Conservation (phyloP, 2,888 invertebrate species). For the Ypsolopha sequella region DNA sequence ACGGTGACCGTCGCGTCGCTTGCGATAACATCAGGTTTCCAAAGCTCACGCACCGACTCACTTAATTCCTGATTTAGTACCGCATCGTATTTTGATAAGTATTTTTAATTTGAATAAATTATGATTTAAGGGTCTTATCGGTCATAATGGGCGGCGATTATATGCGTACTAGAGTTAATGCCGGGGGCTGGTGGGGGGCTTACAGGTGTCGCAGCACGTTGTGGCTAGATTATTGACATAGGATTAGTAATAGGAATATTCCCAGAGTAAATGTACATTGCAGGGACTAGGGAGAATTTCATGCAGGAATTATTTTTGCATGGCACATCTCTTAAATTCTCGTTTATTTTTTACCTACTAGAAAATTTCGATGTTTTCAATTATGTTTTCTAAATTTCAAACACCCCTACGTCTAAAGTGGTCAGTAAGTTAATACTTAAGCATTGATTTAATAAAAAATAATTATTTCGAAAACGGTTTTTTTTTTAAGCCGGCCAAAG, state of each 20-base stretch:
- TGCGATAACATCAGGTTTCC: constrained; percentile 51
- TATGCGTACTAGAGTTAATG: constrained; percentile 40
- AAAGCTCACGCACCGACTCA: constrained; percentile 56
- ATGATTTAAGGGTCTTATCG: constrained; percentile 65
- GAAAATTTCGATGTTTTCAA: no score
- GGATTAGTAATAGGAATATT: no score
- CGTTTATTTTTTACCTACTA: no score
- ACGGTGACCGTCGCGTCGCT: constrained; percentile 54
- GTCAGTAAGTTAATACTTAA: no score
- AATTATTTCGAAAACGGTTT: no score
- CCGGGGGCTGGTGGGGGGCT: constrained; percentile 22
- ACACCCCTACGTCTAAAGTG: no score
- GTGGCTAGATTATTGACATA: no score
- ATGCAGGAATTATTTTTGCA: neutral
- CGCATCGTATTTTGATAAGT: constrained; percentile 70
- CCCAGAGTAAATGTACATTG: no score
- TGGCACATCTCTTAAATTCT: no score
- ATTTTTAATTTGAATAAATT: constrained; percentile 72
- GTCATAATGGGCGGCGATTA: constrained; percentile 51
- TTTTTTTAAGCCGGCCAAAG: no score
- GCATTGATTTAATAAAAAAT: no score
- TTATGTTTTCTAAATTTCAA: no score
- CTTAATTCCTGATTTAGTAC: constrained; percentile 67
- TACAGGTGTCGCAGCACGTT: neutral
- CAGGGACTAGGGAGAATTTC: neutral